phyloP scores from a whole-genome alignment of 2,888 invertebrate species.

The Drosophila infuscata region DNA sequence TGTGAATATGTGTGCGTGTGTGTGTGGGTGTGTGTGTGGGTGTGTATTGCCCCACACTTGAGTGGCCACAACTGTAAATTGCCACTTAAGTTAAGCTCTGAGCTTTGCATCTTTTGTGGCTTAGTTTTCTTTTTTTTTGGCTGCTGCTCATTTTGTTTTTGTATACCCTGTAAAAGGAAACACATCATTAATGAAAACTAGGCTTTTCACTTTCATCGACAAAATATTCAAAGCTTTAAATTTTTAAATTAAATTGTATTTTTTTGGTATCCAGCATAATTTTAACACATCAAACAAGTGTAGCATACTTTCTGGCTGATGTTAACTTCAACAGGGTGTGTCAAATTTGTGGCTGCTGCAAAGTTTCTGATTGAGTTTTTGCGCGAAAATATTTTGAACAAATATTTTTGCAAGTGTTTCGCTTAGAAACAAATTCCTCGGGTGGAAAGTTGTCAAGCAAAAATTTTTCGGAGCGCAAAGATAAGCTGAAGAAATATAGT shows the following conservation, averaged over 20 bases:
- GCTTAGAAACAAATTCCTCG: slow-evolving; percentile 14
- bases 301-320: slow-evolving; percentile 8
- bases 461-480: slow-evolving; percentile 7
- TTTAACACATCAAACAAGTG: neutral
- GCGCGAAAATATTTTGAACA: slow-evolving; percentile 38
- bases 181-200: neutral
- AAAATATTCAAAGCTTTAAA: neutral
- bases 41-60: slow-evolving; percentile 41
- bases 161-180: slow-evolving; percentile 21
- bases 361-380: neutral
- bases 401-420: slow-evolving; percentile 40
- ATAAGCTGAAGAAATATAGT: neutral
- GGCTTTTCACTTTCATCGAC: neutral
- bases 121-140: slow-evolving; percentile 23
- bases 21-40: slow-evolving; percentile 6
- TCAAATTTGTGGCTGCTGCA: neutral
- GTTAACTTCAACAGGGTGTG: slow-evolving; percentile 9
- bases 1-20: slow-evolving; percentile 3
- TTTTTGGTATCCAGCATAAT: neutral
- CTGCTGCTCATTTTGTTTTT: neutral
- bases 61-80: slow-evolving; percentile 53
- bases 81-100: slow-evolving; percentile 56
- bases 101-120: slow-evolving; percentile 33
- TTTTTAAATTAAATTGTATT: neutral
- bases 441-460: slow-evolving; percentile 14